These are phyloP conservation scores for Platanista minor DNA, from an alignment of 2,113 vertebrate genomes.

Conservation along the genomic window DNA sequence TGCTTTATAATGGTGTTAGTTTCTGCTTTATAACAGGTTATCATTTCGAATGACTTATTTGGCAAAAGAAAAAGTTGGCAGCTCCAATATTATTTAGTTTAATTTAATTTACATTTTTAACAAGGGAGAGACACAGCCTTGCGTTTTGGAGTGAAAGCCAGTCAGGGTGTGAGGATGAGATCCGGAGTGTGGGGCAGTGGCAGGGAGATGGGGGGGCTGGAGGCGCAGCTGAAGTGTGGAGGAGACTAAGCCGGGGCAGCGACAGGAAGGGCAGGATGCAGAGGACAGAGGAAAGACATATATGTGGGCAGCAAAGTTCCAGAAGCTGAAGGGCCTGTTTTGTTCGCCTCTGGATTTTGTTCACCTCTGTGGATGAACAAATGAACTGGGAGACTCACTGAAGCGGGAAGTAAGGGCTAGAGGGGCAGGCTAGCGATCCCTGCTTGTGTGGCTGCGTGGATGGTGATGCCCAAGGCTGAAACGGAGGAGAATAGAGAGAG, in stretches of 20 bases:
- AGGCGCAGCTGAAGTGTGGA: no score
- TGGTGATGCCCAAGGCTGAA: background rate
- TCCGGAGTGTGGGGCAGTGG: accelerated
- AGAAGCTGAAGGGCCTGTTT: background rate
- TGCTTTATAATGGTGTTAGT: no score
- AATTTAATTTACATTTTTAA: background rate
- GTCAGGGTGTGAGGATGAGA: background rate
- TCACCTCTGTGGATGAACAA: background rate
- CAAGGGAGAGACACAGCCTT: background rate
- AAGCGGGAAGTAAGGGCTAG: background rate
- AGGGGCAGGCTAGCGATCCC: background rate
- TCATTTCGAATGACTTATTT: background rate
- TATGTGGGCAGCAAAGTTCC: background rate
- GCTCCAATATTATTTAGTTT: background rate
- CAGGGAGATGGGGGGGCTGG: background rate
- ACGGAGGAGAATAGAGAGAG: background rate
- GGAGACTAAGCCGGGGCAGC: background rate
- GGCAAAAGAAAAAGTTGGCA: background rate
- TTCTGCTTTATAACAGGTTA: no score
- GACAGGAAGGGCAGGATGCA: background rate
- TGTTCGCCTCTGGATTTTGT: background rate
- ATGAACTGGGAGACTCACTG: no score
- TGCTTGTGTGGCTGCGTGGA: background rate
- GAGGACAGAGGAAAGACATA: background rate
- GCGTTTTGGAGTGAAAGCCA: background rate